Evolutionary conservation across 2,888 invertebrate species (phyloP), one percentile per base, ranked within the genome.

Genomic region (Anthrax anthrax): DNA sequence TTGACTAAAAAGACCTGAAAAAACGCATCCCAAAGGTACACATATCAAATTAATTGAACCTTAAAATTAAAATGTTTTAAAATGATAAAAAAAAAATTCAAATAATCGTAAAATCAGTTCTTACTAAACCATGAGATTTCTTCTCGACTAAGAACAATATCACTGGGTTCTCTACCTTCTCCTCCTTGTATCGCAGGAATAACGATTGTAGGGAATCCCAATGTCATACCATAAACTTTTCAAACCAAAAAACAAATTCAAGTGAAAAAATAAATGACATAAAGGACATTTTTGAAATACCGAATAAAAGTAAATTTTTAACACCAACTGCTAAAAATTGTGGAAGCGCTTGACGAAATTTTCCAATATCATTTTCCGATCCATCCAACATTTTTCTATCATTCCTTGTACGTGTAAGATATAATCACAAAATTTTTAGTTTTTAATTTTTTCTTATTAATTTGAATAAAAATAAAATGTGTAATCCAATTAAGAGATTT

Each of bases 31-130:
- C 44, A 87, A 51, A 0, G 88, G 87, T 16, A 88, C 87, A 54
- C 81, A 77, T 52, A 87, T 83, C 50, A 84, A 69, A 61, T 84
- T 85, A 43, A 86, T 77, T 17, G 87, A 87, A 68, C 86, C 87
- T 84, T 61, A 9, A 67, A 58, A 13, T 47, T 34, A 37, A 44
- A 47, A 13, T n/a, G n/a, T n/a, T n/a, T n/a, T n/a, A 16, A 13
- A 3, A 41, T 16, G 38, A 37, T 12, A 18, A 32, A 27, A 14
- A 32, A 39, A 43, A 45, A 39, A 23, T 44, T 16, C 14, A 45
- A 39, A 37, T 43, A 39, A 10, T 37, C 34, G 13, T 17, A 44
- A 17, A 41, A n/a, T 42, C 17, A 44, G 13, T 29, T 39, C 64
- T 71, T 69, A 83, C 84, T 77, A 60, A 84, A 80, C 83, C 84